Percentiles rank a stretch among this genome's conserved stretches.
phyloP scores from a whole-genome alignment of 2,113 vertebrate genomes.

The Microcebus griseorufus region DNA sequence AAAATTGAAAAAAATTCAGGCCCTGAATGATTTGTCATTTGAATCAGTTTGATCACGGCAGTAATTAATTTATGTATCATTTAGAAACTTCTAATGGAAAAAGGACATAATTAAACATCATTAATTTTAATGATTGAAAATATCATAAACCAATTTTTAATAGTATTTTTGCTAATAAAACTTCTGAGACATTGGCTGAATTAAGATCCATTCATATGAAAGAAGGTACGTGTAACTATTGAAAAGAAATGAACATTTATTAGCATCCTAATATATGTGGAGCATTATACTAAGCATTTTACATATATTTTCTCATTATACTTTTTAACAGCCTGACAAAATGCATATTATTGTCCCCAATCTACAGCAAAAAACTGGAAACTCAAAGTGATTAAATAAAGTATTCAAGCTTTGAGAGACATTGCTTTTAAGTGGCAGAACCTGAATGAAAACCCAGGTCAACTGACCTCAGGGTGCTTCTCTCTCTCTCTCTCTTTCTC shows the following conservation, averaged over 20 bases:
- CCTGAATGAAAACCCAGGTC: conserved; percentile 2
- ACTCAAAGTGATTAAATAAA: conserved; percentile 13
- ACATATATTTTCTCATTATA: not conserved
- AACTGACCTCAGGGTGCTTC: not conserved
- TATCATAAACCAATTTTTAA: conserved; percentile 14
- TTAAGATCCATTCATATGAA: not conserved
- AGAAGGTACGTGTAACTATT: not conserved
- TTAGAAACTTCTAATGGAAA: not conserved
- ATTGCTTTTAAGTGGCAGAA: not conserved
- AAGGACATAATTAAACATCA: not conserved
- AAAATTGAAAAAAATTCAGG: not conserved
- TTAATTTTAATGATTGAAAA: not conserved
- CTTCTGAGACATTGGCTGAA: not conserved
- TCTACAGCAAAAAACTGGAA: conserved; percentile 11
- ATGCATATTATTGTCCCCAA: not conserved
- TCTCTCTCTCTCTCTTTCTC: too few species aligned
- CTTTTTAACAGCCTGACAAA: not conserved
- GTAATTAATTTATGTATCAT: not conserved
- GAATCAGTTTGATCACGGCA: not conserved
- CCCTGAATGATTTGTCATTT: not conserved
- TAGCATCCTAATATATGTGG: not conserved
- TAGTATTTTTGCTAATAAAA: conserved; percentile 1
- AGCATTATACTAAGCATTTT: not conserved
- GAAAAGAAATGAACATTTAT: not conserved
- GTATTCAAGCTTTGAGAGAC: conserved; percentile 4